Base-by-base conservation (phyloP, 1,140 invertebrate species). In the Zaprionus lachaisei region DNA sequence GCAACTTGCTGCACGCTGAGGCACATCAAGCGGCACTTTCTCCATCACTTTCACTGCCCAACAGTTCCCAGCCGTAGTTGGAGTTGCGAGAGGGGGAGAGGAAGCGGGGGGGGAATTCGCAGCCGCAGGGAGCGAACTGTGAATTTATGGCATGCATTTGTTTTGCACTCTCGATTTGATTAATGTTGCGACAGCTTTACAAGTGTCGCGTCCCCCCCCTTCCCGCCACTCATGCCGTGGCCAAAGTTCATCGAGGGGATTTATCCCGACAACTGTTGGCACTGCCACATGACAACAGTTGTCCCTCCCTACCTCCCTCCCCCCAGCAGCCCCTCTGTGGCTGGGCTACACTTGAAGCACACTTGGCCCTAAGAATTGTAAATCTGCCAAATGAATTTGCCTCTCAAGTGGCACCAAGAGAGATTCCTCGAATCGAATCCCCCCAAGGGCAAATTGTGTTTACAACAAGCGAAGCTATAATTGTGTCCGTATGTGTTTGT, bases 151-250 rank as follows among this genome's bases (percentile, higher is more conserved):
- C 77, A 65, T 72, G 80, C 77, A 80, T 81, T 81, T 81, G 73
- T 79, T 80, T 81, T 81, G 75, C 69, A 70, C 65, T 72, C 69
- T 69, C 77, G 77, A 80, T 81, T 80, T 81, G 80, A 81, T 81
- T 81, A 81, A 81, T 81, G 80, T 80, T 80, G 80, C 65, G 80
- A 81, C 80, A 80, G 74, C 78, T 81, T 77, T 81, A 80, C 80
- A 81, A 81, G 77, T 81, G 80, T 81, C 80, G 73, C 73, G 73
- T 77, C 73, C 72, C 72, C 60, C 55, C 57, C 77, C 68, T n/a
- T n/a, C n/a, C 60, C 15, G 28, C 44, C 72, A 34, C 31, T 34
- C 26, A 15, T 63, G 68, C 38, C 31, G 31, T 34, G 80, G 68
- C 57, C 72, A 76, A 72, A 72, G 77, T 72, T 81, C 80, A 61